Base-by-base conservation (phyloP, 2,797 vertebrate species). In the Xenentodon cancila region DNA sequence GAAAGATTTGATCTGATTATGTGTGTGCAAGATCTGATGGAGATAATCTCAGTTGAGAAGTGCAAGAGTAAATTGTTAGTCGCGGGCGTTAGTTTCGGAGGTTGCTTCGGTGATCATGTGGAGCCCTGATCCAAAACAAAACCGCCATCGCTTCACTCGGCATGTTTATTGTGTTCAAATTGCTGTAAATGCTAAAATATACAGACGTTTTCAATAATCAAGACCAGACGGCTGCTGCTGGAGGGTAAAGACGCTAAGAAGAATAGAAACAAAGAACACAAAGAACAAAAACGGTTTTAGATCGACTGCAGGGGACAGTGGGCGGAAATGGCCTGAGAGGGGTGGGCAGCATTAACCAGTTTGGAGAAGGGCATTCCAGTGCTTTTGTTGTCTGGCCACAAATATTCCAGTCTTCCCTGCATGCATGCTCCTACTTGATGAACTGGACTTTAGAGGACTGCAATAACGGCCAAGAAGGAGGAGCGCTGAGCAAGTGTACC, bases 331-430 rank as follows among this genome's bases (percentile, higher is more conserved):
- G 44, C 44, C 21, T 12, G 45, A 44, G 62, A 69, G 46, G 43
- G 57, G 77, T 77, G 74, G 80, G 79, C 75, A 75, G 73, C 45
- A 43, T 65, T 77, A 60, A 67, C 71, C 68, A 64, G 79, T 71
- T 77, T 73, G 37, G 59, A 76, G 59, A 80, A 61, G 51, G 71
- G 66, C 73, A 83, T 81, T 87, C 85, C 74, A 78, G 54, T 40
- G 57, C 53, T 56, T 72, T 87, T 85, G 80, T 88, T 81, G 77
- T 76, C 42, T 4, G 46, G 59, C 80, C 79, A 66, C 84, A 88
- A 83, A 53, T 84, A 85, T 40, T 15, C 37, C 34, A 12, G 11
- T 37, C 34, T 37, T 37, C 34, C 34, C 34, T 20, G 53, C 56
- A n/a, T n/a, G n/a, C 3, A 45, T n/a, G 13, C 68, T 80, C 79